phyloP scores from a whole-genome alignment of 2,797 vertebrate genomes.

The Dicrostonyx torquatus region DNA sequence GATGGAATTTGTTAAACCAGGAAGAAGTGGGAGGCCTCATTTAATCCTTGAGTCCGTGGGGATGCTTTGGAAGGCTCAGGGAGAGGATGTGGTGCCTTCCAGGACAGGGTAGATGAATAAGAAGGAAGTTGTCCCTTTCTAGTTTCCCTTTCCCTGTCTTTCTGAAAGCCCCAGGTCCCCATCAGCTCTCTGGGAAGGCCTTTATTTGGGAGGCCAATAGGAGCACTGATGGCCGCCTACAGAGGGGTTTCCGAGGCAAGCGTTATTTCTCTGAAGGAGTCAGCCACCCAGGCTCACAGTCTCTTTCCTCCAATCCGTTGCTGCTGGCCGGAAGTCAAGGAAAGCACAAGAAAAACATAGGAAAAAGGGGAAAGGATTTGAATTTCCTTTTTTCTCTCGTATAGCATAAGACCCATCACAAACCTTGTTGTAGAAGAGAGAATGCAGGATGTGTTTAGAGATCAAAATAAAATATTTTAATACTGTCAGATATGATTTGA shows the following conservation, averaged over 20 bases:
- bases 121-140: background rate
- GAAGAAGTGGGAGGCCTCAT: background rate
- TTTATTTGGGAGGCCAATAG: background rate
- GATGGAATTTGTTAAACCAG: slow-evolving; percentile 42
- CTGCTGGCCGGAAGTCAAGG: background rate
- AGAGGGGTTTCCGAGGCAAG: background rate
- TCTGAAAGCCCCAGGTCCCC: background rate
- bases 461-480: slow-evolving; percentile 57
- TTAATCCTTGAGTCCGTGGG: slow-evolving; percentile 4
- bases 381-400: background rate
- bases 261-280: background rate
- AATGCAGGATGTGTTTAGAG: background rate
- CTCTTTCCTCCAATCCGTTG: background rate
- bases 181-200: background rate
- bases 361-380: background rate
- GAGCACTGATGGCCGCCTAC: background rate
- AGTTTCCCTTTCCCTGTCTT: background rate
- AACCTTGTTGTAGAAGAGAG: background rate
- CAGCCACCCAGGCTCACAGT: background rate
- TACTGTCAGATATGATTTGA: slow-evolving; percentile 55
- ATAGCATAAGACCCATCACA: background rate
- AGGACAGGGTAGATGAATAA: background rate
- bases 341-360: background rate
- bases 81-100: background rate
- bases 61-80: background rate